Percentiles rank a stretch among this genome's conserved stretches.
phyloP scores from a whole-genome alignment of 2,888 invertebrate species.

The Pyrgus malvae region DNA sequence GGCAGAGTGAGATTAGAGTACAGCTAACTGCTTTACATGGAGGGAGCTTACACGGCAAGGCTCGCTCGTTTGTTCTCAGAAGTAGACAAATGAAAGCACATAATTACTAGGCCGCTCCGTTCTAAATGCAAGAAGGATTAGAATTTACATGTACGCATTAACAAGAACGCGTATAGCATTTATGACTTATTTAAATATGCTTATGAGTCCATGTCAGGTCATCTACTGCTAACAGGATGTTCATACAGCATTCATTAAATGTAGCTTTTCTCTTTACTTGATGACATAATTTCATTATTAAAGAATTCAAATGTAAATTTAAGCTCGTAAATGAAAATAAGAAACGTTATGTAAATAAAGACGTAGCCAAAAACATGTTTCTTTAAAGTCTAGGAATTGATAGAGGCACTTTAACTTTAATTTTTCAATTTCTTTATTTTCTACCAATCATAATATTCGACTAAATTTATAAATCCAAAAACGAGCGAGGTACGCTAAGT shows the following conservation, averaged over 20 bases:
- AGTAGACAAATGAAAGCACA: constrained; percentile 81
- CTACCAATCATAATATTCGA: too few relatives aligned
- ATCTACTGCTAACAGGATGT: constrained; percentile 42
- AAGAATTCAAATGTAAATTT: too few relatives aligned
- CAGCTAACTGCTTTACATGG: constrained; percentile 80
- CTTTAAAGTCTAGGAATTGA: too few relatives aligned
- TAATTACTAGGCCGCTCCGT: constrained; percentile 79
- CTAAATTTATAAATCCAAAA: too few relatives aligned
- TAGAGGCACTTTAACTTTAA: too few relatives aligned
- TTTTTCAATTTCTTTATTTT: too few relatives aligned
- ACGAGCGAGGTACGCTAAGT: too few relatives aligned
- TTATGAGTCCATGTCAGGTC: constrained; percentile 29
- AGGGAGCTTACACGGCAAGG: constrained; percentile 68
- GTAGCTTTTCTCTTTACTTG: neutral
- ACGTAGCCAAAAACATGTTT: too few relatives aligned
- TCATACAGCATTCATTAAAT: constrained; percentile 2
- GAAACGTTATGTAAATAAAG: too few relatives aligned
- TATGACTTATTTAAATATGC: constrained; percentile 70
- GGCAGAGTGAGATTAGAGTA: constrained; percentile 78
- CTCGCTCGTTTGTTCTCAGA: constrained; percentile 74
- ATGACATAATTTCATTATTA: too few relatives aligned
- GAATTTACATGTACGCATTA: constrained; percentile 76
- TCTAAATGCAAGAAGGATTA: constrained; percentile 80
- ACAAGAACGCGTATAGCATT: constrained; percentile 77
- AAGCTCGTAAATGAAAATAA: too few relatives aligned